Base-by-base conservation (phyloP, 2,797 vertebrate genomes). In the Sitta carolinensis region DNA sequence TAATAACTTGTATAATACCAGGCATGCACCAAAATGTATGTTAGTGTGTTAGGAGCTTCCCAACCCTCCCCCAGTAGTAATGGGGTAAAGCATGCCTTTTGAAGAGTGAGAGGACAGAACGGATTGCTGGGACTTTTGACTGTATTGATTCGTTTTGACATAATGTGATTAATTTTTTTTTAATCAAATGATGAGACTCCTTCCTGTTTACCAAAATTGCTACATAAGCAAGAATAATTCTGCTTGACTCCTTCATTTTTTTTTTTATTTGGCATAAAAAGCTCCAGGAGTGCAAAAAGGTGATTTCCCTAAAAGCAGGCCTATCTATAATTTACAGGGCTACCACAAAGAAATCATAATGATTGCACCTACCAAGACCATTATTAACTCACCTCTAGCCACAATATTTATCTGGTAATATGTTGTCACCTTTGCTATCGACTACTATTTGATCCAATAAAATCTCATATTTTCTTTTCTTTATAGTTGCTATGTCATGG, bases 401-500 rank as follows among this genome's bases (percentile, higher is more conserved):
- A 79, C 80, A 86, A 11, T n/a, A 59, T 58, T 95, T 93, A 64
- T 50, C 50, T 59, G n/a, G 34, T 69, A 86, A 57, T 85, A 66
- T 76, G 5, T 84, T 86, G 40, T 90, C 74, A 76, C 75, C 76
- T 91, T 87, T 69, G 57, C 59, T 76, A 69, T 82, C 85, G 84
- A 9, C 32, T 91, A 19, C 38, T 78, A 27, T 38, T 84, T 79
- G 19, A 79, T 79, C 63, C 75, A 76, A 36, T 84, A 55, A 59
- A 91, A 9, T 83, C 50, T 87, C 58, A 32, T 91, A 29, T 80
- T 80, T 81, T 85, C 70, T 92, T 92, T 93, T 79, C 69, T 58
- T 77, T 77, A 50, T 43, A 67, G 23, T 50, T 76, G 30, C 54
- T 58, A 6, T 76, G 50, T 87, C 34, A 32, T 73, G 48, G 45